These are phyloP conservation scores for Melanargia galathea DNA, from an alignment of 2,888 invertebrate species.

Conservation along the genomic window DNA sequence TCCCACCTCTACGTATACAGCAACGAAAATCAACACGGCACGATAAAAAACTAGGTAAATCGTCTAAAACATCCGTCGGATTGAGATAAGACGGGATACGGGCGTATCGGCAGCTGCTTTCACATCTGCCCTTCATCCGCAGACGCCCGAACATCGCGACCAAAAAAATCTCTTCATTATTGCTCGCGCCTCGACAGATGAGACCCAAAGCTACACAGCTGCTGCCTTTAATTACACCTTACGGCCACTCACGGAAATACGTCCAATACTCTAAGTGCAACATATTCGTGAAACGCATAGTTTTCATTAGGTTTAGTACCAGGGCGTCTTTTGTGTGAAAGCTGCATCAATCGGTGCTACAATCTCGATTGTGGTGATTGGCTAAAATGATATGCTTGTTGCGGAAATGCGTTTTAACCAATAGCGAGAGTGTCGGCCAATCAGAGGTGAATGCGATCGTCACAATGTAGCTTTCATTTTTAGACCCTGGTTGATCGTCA, in stretches of 20 bases:
- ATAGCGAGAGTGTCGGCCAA: too few relatives aligned
- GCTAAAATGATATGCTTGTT: too few relatives aligned
- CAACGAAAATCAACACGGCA: conserved; percentile 22
- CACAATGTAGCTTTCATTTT: too few relatives aligned
- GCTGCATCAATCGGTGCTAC: too few relatives aligned
- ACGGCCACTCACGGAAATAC: neutral
- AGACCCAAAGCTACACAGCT: conserved; percentile 40
- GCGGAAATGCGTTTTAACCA: too few relatives aligned
- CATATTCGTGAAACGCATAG: neutral
- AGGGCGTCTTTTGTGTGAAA: too few relatives aligned
- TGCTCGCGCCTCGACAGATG: conserved; percentile 46
- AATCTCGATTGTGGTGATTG: too few relatives aligned
- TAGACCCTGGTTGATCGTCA: too few relatives aligned
- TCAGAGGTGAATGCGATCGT: too few relatives aligned
- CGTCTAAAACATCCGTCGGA: conserved; percentile 55
- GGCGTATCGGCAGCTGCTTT: conserved; percentile 64
- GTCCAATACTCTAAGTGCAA: neutral
- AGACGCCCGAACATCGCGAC: conserved; percentile 47
- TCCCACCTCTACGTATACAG: conserved; percentile 1
- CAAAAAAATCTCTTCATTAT: conserved; percentile 46
- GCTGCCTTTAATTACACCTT: conserved; percentile 39
- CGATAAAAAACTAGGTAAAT: conserved; percentile 44
- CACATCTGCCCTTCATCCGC: conserved; percentile 70
- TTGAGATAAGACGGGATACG: conserved; percentile 63
- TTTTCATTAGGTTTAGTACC: too few relatives aligned